Evolutionary conservation across 2,797 vertebrate genomes (phyloP).

Genomic region (Mycteria americana): DNA sequence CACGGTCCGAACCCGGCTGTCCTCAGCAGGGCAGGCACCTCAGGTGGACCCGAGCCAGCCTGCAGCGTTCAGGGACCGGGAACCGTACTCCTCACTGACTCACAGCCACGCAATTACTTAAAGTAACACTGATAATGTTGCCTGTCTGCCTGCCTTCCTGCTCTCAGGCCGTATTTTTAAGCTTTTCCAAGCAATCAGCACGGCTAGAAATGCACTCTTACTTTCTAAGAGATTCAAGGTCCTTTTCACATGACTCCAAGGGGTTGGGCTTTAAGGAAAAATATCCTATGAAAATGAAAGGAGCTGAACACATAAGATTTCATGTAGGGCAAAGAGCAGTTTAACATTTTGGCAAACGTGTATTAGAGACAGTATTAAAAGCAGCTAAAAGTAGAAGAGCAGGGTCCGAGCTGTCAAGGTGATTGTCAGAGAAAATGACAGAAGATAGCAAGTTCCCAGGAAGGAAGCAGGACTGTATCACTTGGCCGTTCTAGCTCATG

Average conservation of each 20-base stretch:
- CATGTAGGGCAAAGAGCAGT: background rate
- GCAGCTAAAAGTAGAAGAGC: background rate
- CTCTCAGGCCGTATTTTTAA: background rate
- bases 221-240: background rate
- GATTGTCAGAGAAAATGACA: background rate
- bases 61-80: fast-evolving
- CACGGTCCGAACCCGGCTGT: fast-evolving
- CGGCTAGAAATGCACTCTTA: background rate
- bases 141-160: background rate
- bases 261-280: background rate
- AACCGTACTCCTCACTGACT: background rate
- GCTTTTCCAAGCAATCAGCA: background rate
- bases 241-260: background rate
- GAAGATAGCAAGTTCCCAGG: background rate
- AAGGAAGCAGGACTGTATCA: background rate
- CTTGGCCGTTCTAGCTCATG: background rate
- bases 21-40: background rate
- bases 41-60: background rate
- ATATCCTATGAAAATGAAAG: fast-evolving
- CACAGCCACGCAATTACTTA: background rate
- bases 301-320: background rate
- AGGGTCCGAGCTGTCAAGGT: background rate
- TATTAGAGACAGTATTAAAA: background rate
- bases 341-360: background rate
- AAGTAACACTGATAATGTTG: background rate